Percentiles rank a stretch among this genome's conserved stretches.
These are phyloP conservation scores for Drosophila nigritarsus DNA, from an alignment of 2,888 invertebrate species.

Conservation along the genomic window DNA sequence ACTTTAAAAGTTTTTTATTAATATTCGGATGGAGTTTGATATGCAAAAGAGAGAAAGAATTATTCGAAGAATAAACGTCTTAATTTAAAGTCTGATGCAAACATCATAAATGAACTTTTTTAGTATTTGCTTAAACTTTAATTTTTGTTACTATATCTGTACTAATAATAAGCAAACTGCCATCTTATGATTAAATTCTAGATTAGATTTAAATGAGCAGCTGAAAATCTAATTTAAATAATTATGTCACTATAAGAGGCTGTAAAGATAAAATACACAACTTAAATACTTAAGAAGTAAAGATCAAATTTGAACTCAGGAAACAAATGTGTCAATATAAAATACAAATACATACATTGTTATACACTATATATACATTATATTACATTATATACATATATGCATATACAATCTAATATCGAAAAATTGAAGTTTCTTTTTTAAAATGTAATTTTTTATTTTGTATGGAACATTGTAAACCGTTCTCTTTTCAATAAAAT, in stretches of 20 bases:
- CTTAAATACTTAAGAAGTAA: too few relatives aligned
- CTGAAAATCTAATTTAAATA: neutral
- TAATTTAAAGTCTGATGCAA: neutral
- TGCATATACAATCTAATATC: neutral
- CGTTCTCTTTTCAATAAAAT: neutral
- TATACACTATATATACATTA: too few relatives aligned
- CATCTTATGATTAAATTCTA: neutral
- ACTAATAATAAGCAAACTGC: neutral
- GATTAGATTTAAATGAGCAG: neutral
- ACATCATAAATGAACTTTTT: neutral
- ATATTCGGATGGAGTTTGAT: neutral
- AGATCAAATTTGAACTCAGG: neutral
- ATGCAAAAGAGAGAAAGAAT: neutral
- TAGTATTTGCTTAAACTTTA: neutral
- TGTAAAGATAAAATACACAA: neutral
- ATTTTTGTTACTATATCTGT: neutral
- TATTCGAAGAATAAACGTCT: neutral
- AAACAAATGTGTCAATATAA: neutral
- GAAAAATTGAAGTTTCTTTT: neutral
- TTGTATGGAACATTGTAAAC: neutral
- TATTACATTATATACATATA: neutral
- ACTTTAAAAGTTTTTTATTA: neutral
- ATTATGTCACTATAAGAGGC: neutral
- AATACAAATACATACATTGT: neutral
- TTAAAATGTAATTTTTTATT: neutral